phyloP scores from a whole-genome alignment of 2,888 invertebrate genomes.

The Apodemia duryi region DNA sequence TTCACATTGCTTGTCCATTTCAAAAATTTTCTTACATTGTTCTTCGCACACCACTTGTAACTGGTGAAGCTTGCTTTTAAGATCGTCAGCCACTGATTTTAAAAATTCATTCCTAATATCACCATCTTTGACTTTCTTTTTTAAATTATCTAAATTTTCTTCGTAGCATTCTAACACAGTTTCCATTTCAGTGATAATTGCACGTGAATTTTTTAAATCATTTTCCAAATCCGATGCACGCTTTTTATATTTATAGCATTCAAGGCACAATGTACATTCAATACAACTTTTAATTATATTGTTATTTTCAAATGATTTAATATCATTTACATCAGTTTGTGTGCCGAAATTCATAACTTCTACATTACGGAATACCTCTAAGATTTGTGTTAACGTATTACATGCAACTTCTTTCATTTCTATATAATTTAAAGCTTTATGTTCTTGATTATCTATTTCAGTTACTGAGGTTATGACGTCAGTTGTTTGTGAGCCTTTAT shows the following conservation, averaged over 20 bases:
- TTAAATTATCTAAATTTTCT: conserved; percentile 46
- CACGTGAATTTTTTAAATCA: conserved; percentile 40
- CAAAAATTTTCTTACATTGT: conserved; percentile 43
- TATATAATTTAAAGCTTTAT: not conserved
- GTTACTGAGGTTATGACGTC: not conserved
- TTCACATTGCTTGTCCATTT: conserved; percentile 38
- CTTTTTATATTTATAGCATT: conserved; percentile 45
- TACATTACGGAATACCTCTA: conserved; percentile 27
- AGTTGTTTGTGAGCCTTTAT: not conserved
- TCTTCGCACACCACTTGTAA: conserved; percentile 45
- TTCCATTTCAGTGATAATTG: conserved; percentile 43
- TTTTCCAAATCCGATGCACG: conserved; percentile 46
- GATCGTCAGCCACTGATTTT: conserved; percentile 40
- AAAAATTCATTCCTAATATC: conserved; percentile 45
- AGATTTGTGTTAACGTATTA: conserved; percentile 22
- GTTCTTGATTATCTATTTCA: not conserved
- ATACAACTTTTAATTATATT: conserved; percentile 39
- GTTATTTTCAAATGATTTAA: conserved; percentile 35
- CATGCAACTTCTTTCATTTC: conserved; percentile 24
- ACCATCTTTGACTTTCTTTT: conserved; percentile 45
- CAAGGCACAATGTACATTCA: conserved; percentile 43
- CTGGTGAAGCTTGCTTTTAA: conserved; percentile 44
- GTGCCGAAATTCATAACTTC: conserved; percentile 30
- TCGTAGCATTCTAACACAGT: conserved; percentile 49
- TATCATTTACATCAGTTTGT: conserved; percentile 26